These are phyloP conservation scores for Melikaiella ostensackeni DNA, from an alignment of 2,888 invertebrate genomes.

Conservation along the genomic window DNA sequence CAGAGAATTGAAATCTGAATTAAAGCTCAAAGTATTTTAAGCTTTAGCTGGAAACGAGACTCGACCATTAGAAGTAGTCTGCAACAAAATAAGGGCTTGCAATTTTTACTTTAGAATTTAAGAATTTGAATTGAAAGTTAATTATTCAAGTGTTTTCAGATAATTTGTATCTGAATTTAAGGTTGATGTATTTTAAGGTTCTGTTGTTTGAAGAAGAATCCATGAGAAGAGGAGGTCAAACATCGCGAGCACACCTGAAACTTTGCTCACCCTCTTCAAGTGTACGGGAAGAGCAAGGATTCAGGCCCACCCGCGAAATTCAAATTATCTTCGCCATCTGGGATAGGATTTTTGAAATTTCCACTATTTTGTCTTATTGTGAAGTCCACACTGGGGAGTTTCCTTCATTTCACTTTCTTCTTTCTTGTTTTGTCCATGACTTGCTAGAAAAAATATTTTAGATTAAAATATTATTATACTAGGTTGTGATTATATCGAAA, in stretches of 20 bases:
- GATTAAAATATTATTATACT: background rate
- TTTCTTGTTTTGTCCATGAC: background rate
- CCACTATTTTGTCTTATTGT: no score
- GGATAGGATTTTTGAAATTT: background rate
- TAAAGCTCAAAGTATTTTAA: no score
- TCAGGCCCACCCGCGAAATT: constrained; percentile 84
- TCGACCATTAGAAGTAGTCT: constrained; percentile 42
- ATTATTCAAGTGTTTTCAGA: background rate
- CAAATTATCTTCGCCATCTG: constrained; percentile 42
- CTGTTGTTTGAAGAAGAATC: background rate
- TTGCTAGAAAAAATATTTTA: background rate
- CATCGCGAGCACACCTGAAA: constrained; percentile 87
- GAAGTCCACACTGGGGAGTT: background rate
- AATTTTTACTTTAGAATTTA: background rate
- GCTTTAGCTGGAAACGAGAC: constrained; percentile 49
- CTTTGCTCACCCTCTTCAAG: constrained; percentile 88
- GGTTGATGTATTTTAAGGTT: background rate
- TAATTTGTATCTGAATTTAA: background rate
- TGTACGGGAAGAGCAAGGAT: constrained; percentile 88
- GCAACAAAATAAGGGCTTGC: constrained; percentile 31
- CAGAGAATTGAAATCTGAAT: no score
- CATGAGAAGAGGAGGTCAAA: constrained; percentile 47
- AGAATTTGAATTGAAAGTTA: background rate
- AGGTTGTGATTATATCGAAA: no score
- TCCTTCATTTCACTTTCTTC: background rate